Conservation (phyloP, 2,888 invertebrate genomes). For the Lagria hirta region DNA sequence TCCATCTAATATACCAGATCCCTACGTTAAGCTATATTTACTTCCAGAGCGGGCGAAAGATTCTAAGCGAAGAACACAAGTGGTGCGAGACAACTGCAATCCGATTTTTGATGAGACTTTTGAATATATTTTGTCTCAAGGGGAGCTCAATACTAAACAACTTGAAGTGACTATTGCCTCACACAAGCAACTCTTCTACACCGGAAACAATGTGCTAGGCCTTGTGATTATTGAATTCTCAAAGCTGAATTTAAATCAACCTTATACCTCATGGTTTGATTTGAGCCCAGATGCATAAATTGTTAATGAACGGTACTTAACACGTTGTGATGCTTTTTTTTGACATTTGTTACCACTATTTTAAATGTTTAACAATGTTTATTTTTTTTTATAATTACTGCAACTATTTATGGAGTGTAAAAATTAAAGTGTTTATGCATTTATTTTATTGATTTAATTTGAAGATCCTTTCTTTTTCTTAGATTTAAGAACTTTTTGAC, state of each 20-base stretch:
- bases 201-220: constrained; percentile 82
- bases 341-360: too few species aligned
- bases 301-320: constrained; percentile 16
- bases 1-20: constrained; percentile 82
- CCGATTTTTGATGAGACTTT: constrained; percentile 90
- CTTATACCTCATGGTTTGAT: constrained; percentile 75
- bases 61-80: constrained; percentile 83
- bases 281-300: constrained; percentile 52
- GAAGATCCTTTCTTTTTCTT: too few species aligned
- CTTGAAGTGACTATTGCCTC: constrained; percentile 87
- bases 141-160: constrained; percentile 74
- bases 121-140: constrained; percentile 82
- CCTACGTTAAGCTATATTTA: constrained; percentile 85
- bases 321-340: too few species aligned
- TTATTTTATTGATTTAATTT: too few species aligned
- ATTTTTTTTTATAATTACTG: too few species aligned
- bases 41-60: constrained; percentile 83
- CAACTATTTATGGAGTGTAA: too few species aligned
- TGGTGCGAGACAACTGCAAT: constrained; percentile 85
- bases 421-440: too few species aligned
- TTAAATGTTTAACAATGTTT: too few species aligned
- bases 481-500: too few species aligned
- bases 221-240: constrained; percentile 72
- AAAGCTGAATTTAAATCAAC: constrained; percentile 71
- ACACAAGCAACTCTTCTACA: constrained; percentile 78